Evolutionary conservation across 1,140 invertebrate species (phyloP), one percentile per base, ranked within the genome.

Genomic region (Eriocheir sinensis): DNA sequence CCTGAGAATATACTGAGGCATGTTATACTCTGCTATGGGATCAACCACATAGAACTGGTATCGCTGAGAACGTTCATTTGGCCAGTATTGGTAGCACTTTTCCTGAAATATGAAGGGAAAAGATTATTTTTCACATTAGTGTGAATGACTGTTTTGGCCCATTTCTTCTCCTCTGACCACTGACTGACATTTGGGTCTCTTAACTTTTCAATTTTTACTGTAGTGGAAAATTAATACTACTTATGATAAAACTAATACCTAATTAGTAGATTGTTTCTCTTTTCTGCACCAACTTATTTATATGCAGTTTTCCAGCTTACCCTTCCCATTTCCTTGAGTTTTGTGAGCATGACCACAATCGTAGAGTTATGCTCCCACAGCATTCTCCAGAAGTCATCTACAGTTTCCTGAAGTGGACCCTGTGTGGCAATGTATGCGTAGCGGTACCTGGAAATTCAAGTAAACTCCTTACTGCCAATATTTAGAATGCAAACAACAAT

Each of bases 311-410:
- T 72, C 27, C 27, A 72, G 8, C 98, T 97, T 97, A 99, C 98
- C 96, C 99, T 97, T 95, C 99, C 99, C 98, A 99, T 99, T 97
- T 99, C 99, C 96, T 99, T 98, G 32, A 99, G 97, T 97, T 99
- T 99, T 3, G 99, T 99, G 60, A 99, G 97, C 99, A 99, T 99
- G 15, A 99, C 99, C 60, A 99, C 98, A 96, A 99, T 99, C 6
- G 99, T 99, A 0, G 99, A 99, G 97, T 99, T 99, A 96, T 99
- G 99, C 96, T 99, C 99, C 99, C 99, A 99, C n/a, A 99, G 97
- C 99, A 99, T 99, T 95, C 99, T 97, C 99, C 99, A 99, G 96
- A 99, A 99, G 96, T 99, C 99, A 96, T 99, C 99, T 0, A 99
- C 99, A 0, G 99, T 99, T 96, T 99, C 99, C 38, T 98, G 98